These are phyloP conservation scores for Drosophila melanosoma DNA, from an alignment of 2,888 invertebrate genomes.

Conservation along the genomic window DNA sequence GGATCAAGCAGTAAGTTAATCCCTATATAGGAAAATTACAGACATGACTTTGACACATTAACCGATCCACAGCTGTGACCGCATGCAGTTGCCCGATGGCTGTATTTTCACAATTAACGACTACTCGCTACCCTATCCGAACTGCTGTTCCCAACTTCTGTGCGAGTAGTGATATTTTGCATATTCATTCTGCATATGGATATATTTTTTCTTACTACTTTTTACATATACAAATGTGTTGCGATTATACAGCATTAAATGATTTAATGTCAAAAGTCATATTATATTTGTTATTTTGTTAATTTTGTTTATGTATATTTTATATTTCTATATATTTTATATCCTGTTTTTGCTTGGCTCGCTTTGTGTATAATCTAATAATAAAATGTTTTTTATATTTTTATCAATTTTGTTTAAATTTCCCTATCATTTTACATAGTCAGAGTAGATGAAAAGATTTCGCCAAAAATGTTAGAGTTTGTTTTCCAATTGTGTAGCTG, in stretches of 20 bases:
- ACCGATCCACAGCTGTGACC: conserved; percentile 63
- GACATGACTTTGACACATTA: neutral
- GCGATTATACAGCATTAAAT: neutral
- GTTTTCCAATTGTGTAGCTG: neutral
- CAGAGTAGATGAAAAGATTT: too few relatives aligned
- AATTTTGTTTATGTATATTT: neutral
- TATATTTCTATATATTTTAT: neutral
- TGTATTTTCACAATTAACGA: conserved; percentile 60
- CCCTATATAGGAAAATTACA: neutral
- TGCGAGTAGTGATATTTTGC: conserved; percentile 30
- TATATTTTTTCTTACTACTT: neutral
- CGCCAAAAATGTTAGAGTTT: too few relatives aligned
- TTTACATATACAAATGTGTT: neutral
- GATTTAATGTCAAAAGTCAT: neutral
- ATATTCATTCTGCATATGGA: neutral
- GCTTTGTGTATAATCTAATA: neutral
- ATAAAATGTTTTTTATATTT: neutral
- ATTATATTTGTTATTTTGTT: neutral
- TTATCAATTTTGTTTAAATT: neutral
- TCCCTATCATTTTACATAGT: neutral
- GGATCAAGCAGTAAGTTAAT: conserved; percentile 73
- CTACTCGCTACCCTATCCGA: conserved; percentile 66
- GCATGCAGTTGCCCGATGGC: conserved; percentile 41
- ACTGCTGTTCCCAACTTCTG: conserved; percentile 58
- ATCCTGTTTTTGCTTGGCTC: too few relatives aligned